A percentile compares a stretch with the other conserved stretches of the same genome.
These are phyloP conservation scores for Aethina tumida DNA, from an alignment of 1,140 invertebrate species.

Conservation along the genomic window DNA sequence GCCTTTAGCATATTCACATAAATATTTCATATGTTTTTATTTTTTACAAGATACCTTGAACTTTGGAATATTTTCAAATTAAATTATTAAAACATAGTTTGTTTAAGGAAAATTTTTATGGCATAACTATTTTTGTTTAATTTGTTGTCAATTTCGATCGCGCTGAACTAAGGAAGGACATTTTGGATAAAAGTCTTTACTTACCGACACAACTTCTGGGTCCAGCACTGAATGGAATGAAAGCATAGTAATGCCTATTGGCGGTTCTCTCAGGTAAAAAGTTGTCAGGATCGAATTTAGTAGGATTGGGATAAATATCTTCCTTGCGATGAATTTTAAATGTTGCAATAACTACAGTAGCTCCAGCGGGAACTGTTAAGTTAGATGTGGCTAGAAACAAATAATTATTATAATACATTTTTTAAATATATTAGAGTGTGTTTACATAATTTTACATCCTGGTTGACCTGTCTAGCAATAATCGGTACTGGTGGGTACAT, in stretches of 20 bases:
- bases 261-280: slow-evolving; percentile 74
- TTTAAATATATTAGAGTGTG: not conserved
- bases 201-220: slow-evolving; percentile 70
- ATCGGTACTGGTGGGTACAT: slow-evolving; percentile 76
- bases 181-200: slow-evolving; percentile 15
- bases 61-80: no score
- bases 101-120: no score
- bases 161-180: no score
- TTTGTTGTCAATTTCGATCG: not conserved
- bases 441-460: slow-evolving; percentile 53
- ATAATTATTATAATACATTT: not conserved
- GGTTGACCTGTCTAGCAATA: slow-evolving; percentile 59
- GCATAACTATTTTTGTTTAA: not conserved
- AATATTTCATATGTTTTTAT: no score
- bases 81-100: no score
- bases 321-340: slow-evolving; percentile 64
- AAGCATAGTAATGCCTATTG: slow-evolving; percentile 72
- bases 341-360: slow-evolving; percentile 48
- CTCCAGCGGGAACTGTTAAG: slow-evolving; percentile 48
- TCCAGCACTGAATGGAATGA: slow-evolving; percentile 81
- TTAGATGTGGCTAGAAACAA: slow-evolving; percentile 34
- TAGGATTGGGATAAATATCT: slow-evolving; percentile 71
- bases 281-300: slow-evolving; percentile 79
- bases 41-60: no score
- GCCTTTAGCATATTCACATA: no score